Evolutionary conservation across 1,140 invertebrate species (phyloP), one percentile per base, ranked within the genome.

Genomic region (Sarcophaga bullata): DNA sequence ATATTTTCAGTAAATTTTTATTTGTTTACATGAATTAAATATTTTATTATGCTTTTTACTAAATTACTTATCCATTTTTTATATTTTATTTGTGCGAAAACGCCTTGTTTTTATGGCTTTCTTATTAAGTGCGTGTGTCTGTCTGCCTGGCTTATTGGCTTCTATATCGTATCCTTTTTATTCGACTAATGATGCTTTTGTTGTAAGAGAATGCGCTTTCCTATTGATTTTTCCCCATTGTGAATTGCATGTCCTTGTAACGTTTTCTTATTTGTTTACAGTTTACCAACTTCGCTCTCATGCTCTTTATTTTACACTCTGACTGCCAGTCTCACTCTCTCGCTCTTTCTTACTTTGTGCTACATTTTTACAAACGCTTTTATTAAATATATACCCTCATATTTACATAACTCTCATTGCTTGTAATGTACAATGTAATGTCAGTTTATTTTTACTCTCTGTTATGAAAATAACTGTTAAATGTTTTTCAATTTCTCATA

Each of bases 191-290:
- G 8, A n/a, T 13, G n/a, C 25, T 13, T 11, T 58, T 13, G 15
- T 58, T 58, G 62, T 68, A 19, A 68, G 62, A 17, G 62, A 68
- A 68, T 68, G 62, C 62, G 62, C 47, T 76, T 25, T 78, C n/a
- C 8, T 78, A 78, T 78, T 78, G 75, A 78, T 78, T 78, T 50
- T 78, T 78, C 17, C 8, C 46, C 73, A 78, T 17, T 19, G 48
- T 19, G 48, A 49, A 78, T 78, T 49, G 19, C 75, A 78, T 78
- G 75, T 78, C 75, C 75, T 78, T 78, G 75, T 78, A 78, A 78
- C 75, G 75, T 78, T 78, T 78, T 68, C n/a, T n/a, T 52, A 17
- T 76, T 78, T 76, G 75, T 78, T 78, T 50, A 78, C 75, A 52
- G 11, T 50, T 19, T 76, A 15, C 46, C 13, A 48, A 46, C 46